Evolutionary conservation across 2,888 invertebrate genomes (phyloP).

Genomic region (Poecilobothrus nobilitatus): DNA sequence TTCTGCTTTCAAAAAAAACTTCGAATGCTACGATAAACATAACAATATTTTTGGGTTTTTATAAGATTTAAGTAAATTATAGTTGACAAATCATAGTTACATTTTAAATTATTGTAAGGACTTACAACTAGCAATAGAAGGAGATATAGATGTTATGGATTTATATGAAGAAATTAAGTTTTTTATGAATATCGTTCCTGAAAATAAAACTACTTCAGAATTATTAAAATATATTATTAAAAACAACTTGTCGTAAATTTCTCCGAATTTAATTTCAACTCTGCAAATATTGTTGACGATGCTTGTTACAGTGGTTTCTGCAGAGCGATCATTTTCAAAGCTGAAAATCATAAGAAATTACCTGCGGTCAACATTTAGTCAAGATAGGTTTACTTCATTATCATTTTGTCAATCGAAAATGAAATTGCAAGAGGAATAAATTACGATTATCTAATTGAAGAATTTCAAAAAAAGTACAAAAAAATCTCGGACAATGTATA

Average conservation of each 20-base stretch:
- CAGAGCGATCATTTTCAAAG: slow-evolving; percentile 15
- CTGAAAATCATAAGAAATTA: too few relatives aligned
- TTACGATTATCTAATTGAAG: slow-evolving; percentile 26
- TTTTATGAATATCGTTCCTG: slow-evolving; percentile 7
- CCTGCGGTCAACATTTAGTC: too few relatives aligned
- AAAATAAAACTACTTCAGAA: slow-evolving; percentile 8
- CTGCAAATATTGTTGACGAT: slow-evolving; percentile 16
- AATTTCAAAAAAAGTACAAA: slow-evolving; percentile 26
- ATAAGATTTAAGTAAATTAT: slow-evolving; percentile 12
- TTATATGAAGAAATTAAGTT: slow-evolving; percentile 10
- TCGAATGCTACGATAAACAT: slow-evolving; percentile 9
- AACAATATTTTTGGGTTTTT: slow-evolving; percentile 11
- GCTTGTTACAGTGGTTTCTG: slow-evolving; percentile 16
- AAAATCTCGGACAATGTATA: slow-evolving; percentile 28
- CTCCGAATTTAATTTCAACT: slow-evolving; percentile 13
- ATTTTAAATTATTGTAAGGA: slow-evolving; percentile 10
- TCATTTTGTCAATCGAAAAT: slow-evolving; percentile 28
- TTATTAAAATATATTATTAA: slow-evolving; percentile 10
- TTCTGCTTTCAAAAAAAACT: slow-evolving; percentile 7
- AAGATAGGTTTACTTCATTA: too few relatives aligned
- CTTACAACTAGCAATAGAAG: slow-evolving; percentile 9
- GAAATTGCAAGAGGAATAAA: slow-evolving; percentile 27
- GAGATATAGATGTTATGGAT: slow-evolving; percentile 9
- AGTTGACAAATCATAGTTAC: slow-evolving; percentile 4
- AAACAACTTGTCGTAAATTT: slow-evolving; percentile 12